These are phyloP conservation scores for Brevimyrus niger DNA, from an alignment of 2,113 vertebrate species.

Conservation along the genomic window DNA sequence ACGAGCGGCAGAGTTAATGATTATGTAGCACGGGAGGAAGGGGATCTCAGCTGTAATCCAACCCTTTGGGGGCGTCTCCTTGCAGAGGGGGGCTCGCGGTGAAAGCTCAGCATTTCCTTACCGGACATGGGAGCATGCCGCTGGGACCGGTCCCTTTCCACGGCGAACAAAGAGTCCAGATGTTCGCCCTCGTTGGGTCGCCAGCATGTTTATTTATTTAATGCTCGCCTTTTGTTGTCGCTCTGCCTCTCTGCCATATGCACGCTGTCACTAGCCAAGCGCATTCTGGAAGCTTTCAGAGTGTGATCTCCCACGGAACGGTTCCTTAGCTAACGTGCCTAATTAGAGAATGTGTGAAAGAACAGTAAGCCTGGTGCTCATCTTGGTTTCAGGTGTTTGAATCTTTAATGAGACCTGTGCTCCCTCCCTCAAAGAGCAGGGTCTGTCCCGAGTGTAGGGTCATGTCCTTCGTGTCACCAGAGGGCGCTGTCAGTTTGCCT, in stretches of 20 bases:
- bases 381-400: neutral
- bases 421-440: neutral
- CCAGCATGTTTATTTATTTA: neutral
- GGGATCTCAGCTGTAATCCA: neutral
- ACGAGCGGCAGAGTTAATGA: neutral
- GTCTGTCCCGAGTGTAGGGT: neutral
- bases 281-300: neutral
- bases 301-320: neutral
- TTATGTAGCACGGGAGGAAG: neutral
- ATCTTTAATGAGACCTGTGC: neutral
- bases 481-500: neutral
- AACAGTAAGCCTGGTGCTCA: neutral
- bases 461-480: neutral
- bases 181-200: neutral
- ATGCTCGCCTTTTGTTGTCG: neutral
- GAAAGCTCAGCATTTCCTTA: neutral
- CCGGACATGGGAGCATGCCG: neutral
- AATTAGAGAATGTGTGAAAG: neutral
- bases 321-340: slow-evolving; percentile 5
- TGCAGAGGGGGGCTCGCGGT: neutral
- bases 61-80: neutral
- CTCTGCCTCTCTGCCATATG: neutral
- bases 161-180: neutral
- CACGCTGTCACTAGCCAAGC: neutral
- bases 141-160: neutral